phyloP scores from a whole-genome alignment of 2,888 invertebrate species.

The Cremastinae sp. region DNA sequence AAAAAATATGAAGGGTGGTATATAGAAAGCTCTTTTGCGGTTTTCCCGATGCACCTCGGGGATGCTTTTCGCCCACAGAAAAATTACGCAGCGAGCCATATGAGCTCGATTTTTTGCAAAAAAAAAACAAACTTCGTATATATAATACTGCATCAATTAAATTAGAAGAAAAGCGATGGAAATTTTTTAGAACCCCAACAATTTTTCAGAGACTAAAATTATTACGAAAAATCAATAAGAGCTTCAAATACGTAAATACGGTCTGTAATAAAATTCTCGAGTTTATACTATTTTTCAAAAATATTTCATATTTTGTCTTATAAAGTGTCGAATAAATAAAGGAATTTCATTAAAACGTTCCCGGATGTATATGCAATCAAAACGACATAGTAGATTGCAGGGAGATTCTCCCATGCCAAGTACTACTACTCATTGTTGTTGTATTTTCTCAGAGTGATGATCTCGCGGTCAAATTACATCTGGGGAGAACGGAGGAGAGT shows the following conservation, averaged over 20 bases:
- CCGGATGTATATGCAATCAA: not conserved
- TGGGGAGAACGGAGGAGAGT: not conserved
- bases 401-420: slow-evolving; percentile 7
- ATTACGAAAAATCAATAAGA: not conserved
- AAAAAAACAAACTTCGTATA: too few relatives aligned
- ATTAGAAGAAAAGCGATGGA: too few relatives aligned
- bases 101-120: too few relatives aligned
- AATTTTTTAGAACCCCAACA: too few relatives aligned
- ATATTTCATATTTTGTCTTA: not conserved
- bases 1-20: slow-evolving; percentile 38
- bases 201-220: too few relatives aligned
- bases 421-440: slow-evolving; percentile 13
- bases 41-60: slow-evolving; percentile 14
- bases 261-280: too few relatives aligned
- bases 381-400: slow-evolving; percentile 5
- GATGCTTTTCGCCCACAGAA: not conserved
- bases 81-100: not conserved
- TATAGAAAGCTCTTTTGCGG: slow-evolving; percentile 25
- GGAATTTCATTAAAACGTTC: not conserved
- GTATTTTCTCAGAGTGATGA: slow-evolving; percentile 29
- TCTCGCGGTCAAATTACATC: slow-evolving; percentile 46
- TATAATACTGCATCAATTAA: too few relatives aligned
- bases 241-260: too few relatives aligned
- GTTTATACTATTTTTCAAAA: too few relatives aligned
- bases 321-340: not conserved